phyloP scores from a whole-genome alignment of 2,797 vertebrate species.

The Xenops minutus region DNA sequence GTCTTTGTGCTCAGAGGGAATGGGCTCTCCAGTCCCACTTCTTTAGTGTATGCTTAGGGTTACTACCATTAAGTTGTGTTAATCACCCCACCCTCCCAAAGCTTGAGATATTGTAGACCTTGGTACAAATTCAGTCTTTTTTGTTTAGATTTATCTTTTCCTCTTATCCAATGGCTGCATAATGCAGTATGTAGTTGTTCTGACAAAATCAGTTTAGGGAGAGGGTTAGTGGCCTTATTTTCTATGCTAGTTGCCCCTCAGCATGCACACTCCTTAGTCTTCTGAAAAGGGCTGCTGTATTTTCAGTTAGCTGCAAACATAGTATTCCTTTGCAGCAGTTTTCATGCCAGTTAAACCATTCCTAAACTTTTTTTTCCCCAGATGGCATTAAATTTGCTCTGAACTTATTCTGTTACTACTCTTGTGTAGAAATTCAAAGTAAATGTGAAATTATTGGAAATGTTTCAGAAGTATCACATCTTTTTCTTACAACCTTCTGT shows the following conservation, averaged over 20 bases:
- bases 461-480: neutral
- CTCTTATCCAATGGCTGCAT: neutral
- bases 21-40: neutral
- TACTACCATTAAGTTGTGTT: neutral
- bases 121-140: neutral
- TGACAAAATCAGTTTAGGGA: neutral
- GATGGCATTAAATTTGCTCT: neutral
- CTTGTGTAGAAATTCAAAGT: neutral
- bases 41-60: neutral
- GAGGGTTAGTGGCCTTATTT: neutral
- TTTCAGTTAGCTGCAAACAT: neutral
- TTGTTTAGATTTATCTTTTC: neutral
- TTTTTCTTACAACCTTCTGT: neutral
- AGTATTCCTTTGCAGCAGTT: neutral
- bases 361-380: neutral
- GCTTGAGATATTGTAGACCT: neutral
- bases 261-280: accelerated
- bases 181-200: neutral
- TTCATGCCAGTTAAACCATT: neutral
- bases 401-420: neutral
- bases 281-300: neutral
- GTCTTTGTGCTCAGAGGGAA: neutral
- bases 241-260: neutral
- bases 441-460: neutral
- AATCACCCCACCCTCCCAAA: neutral